These are phyloP conservation scores for Scrobipalpa atriplicella DNA, from an alignment of 2,888 invertebrate genomes.

Conservation along the genomic window DNA sequence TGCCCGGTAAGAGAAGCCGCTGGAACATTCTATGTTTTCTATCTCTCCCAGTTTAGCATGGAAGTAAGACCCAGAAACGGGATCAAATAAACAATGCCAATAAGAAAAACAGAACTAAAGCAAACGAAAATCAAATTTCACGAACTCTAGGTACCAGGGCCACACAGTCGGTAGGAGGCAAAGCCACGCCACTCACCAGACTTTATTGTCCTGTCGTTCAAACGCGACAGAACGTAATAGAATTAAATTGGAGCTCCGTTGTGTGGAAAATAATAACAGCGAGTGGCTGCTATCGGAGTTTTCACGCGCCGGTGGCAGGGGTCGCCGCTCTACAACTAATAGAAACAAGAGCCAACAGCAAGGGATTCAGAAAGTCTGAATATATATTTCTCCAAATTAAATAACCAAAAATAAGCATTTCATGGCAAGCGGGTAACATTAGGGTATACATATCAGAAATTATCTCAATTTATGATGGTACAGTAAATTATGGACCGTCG, in stretches of 20 bases:
- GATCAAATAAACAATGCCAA: constrained; percentile 20
- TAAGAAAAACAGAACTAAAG: constrained; percentile 12
- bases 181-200: constrained; percentile 59
- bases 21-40: too few species aligned
- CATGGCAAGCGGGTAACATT: too few species aligned
- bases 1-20: too few species aligned
- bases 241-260: constrained; percentile 78
- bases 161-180: constrained; percentile 30
- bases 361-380: neutral
- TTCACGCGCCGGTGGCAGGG: constrained; percentile 82
- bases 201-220: constrained; percentile 79
- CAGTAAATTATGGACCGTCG: too few species aligned
- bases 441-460: too few species aligned
- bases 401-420: too few species aligned
- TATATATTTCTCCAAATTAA: too few species aligned
- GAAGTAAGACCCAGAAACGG: neutral
- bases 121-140: constrained; percentile 24
- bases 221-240: constrained; percentile 80
- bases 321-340: constrained; percentile 47
- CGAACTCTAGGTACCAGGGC: constrained; percentile 19
- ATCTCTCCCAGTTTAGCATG: neutral
- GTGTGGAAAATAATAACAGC: constrained; percentile 82
- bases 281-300: constrained; percentile 74
- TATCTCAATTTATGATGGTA: too few species aligned
- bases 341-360: constrained; percentile 14